Evolutionary conservation across 2,113 vertebrate species (phyloP).

Genomic region (Theristicus caerulescens): DNA sequence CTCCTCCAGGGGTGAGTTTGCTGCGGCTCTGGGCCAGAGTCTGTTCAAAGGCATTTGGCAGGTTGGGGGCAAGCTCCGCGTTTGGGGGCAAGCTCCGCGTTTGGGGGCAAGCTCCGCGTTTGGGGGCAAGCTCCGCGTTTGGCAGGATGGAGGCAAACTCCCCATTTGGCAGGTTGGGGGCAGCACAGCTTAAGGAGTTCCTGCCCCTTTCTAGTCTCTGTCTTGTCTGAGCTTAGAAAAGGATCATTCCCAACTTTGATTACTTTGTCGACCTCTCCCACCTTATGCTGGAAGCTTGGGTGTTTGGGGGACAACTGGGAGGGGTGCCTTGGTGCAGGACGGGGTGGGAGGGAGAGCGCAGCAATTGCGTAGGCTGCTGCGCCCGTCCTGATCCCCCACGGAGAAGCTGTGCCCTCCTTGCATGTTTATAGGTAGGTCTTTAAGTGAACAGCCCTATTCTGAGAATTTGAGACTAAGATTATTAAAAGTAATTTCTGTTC

Average conservation of each 20-base stretch:
- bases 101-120: too few species aligned
- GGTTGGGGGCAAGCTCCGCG: too few species aligned
- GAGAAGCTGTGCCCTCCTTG: neutral
- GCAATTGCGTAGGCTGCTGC: neutral
- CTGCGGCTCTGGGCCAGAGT: neutral
- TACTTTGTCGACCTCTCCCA: neutral
- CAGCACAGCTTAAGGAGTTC: neutral
- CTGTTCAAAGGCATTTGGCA: neutral
- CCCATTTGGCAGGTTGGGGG: neutral
- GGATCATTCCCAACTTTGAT: neutral
- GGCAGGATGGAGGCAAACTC: neutral
- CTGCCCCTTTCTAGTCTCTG: neutral
- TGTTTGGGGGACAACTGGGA: too few species aligned
- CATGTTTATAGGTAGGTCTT: fast-evolving
- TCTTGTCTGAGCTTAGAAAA: neutral
- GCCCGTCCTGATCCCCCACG: neutral
- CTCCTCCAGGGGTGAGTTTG: neutral
- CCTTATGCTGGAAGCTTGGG: neutral
- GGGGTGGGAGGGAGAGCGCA: neutral
- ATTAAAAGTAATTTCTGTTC: neutral
- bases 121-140: fast-evolving
- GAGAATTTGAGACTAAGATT: neutral
- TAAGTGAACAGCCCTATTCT: neutral
- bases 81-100: neutral
- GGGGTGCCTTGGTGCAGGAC: neutral